phyloP scores from a whole-genome alignment of 2,888 invertebrate species.

The Elegia similella region DNA sequence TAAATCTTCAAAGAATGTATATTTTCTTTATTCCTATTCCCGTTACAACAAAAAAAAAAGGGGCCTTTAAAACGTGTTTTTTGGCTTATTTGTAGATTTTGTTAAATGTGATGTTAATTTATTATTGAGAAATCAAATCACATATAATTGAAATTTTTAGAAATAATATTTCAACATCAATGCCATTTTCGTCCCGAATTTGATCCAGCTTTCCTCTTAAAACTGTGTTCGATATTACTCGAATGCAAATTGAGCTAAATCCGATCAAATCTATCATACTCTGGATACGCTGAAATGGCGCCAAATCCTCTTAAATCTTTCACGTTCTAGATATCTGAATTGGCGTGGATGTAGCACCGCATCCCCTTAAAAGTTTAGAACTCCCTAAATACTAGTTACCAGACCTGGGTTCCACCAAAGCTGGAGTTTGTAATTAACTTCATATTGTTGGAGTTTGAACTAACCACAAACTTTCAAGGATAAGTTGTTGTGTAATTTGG shows the following conservation, averaged over 20 bases:
- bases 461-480: not conserved
- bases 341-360: not conserved
- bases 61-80: too few species aligned
- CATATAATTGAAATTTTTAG: too few species aligned
- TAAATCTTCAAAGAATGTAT: too few species aligned
- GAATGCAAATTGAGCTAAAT: slow-evolving; percentile 10
- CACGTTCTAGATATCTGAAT: not conserved
- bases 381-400: not conserved
- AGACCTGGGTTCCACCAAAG: not conserved
- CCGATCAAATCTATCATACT: slow-evolving; percentile 3
- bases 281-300: slow-evolving; percentile 4
- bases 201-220: not conserved
- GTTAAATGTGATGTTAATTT: too few species aligned
- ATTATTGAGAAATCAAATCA: too few species aligned
- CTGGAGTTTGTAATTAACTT: not conserved
- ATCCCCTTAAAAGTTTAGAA: slow-evolving; percentile 9
- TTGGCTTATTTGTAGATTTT: too few species aligned
- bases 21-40: too few species aligned
- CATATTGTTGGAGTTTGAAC: not conserved
- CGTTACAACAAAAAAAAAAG: too few species aligned
- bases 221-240: slow-evolving; percentile 1
- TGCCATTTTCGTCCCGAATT: not conserved
- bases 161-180: not conserved
- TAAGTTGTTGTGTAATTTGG: not conserved
- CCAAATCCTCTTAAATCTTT: slow-evolving; percentile 3